Percentiles rank a stretch among this genome's conserved stretches.
Evolutionary conservation across 2,888 invertebrate species (phyloP).

Genomic region (Pollenia labialis): DNA sequence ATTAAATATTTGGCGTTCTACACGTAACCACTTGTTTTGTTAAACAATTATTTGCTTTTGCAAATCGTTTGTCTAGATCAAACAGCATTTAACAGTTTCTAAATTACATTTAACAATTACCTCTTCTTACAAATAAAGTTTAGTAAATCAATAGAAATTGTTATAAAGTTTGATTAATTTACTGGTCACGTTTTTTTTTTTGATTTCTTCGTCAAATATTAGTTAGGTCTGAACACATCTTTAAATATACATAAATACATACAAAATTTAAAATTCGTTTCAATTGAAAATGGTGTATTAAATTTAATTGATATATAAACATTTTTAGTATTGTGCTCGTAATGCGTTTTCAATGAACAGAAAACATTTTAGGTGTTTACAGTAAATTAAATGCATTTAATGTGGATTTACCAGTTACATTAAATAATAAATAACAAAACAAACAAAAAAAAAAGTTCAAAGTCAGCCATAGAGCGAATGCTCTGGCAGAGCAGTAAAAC

Average conservation of each 20-base stretch:
- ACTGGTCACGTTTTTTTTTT: too few relatives aligned
- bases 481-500: conserved; percentile 58
- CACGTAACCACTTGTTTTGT: too few relatives aligned
- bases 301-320: conserved; percentile 12
- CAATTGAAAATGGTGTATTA: not conserved
- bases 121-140: too few relatives aligned
- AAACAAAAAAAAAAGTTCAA: conserved; percentile 45
- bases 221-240: too few relatives aligned
- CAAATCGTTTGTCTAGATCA: too few relatives aligned
- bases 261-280: not conserved
- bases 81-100: too few relatives aligned
- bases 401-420: conserved; percentile 56
- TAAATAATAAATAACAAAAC: conserved; percentile 50
- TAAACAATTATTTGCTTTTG: too few relatives aligned
- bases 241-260: too few relatives aligned
- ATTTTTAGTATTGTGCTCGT: conserved; percentile 10
- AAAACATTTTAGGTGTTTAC: conserved; percentile 57
- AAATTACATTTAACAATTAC: too few relatives aligned
- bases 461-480: conserved; percentile 65
- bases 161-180: too few relatives aligned
- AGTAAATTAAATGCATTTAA: conserved; percentile 62
- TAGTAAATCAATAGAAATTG: too few relatives aligned
- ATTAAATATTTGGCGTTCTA: too few relatives aligned
- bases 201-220: not conserved
- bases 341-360: conserved; percentile 58